These are phyloP conservation scores for Aplodontia rufa DNA, from an alignment of 2,113 vertebrate genomes.

Conservation along the genomic window DNA sequence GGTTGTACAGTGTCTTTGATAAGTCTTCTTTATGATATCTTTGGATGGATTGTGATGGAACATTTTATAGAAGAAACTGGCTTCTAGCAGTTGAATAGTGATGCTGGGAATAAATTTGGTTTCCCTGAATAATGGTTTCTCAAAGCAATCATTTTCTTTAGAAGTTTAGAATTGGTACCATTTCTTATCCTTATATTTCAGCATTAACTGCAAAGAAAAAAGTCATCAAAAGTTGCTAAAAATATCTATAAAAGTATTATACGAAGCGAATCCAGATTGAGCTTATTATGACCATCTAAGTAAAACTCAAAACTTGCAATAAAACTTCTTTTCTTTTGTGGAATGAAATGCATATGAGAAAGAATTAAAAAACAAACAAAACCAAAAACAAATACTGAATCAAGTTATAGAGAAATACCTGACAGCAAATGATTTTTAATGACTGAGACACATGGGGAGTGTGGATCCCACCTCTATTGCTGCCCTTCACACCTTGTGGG, in stretches of 20 bases:
- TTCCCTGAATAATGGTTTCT: constrained; percentile 82
- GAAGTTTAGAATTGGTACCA: constrained; percentile 98
- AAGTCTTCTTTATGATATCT: constrained; percentile 69
- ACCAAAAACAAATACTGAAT: not conserved
- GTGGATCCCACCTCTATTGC: not conserved
- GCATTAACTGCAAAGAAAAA: constrained; percentile 92
- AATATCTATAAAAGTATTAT: not conserved
- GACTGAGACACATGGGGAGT: not conserved
- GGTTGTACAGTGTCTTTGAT: constrained; percentile 72
- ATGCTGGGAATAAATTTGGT: constrained; percentile 82
- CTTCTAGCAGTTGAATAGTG: constrained; percentile 79
- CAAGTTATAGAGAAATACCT: constrained; percentile 1
- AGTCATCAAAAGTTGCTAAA: not conserved
- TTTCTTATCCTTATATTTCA: constrained; percentile 99
- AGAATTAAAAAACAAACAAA: not conserved
- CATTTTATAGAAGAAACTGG: constrained; percentile 79
- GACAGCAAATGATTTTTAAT: constrained; percentile 22
- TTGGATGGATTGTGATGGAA: constrained; percentile 78
- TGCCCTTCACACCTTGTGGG: not conserved
- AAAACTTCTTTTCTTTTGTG: constrained; percentile 13
- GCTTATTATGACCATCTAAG: constrained; percentile 16
- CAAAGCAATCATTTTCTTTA: constrained; percentile 76
- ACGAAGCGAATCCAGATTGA: not conserved
- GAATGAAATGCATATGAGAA: not conserved
- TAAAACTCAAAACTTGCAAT: constrained; percentile 32